Percentiles rank a stretch among this genome's conserved stretches.
Evolutionary conservation across 2,797 vertebrate species (phyloP).

Genomic region (Syncerus caffer): DNA sequence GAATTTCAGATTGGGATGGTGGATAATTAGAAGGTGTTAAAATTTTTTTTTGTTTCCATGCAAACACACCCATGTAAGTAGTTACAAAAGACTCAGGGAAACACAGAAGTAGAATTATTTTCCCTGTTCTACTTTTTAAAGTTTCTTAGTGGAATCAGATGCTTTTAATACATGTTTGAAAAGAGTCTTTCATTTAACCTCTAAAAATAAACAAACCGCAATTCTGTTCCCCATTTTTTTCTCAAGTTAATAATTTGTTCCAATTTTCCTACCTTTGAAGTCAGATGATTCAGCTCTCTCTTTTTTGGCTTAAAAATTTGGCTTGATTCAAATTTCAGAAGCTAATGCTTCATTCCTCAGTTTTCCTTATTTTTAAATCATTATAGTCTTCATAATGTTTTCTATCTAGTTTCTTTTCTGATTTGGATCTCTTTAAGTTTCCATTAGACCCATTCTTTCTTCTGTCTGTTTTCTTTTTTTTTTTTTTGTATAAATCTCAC

Average conservation of each 20-base stretch:
- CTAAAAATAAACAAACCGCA: slow-evolving; percentile 66
- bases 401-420: background rate
- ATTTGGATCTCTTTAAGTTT: slow-evolving; percentile 14
- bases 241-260: slow-evolving; percentile 66
- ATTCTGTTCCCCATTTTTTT: slow-evolving; percentile 35
- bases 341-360: background rate
- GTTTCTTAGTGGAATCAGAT: slow-evolving; percentile 59
- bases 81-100: slow-evolving; percentile 45
- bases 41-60: slow-evolving; percentile 37
- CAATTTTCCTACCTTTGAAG: slow-evolving; percentile 74
- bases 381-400: slow-evolving; percentile 33
- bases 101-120: slow-evolving; percentile 47
- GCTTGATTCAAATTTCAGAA: slow-evolving; percentile 48
- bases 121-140: slow-evolving; percentile 4
- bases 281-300: slow-evolving; percentile 37
- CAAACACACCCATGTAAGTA: slow-evolving; percentile 54
- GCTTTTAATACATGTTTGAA: slow-evolving; percentile 65
- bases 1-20: slow-evolving; percentile 32
- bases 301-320: slow-evolving; percentile 31
- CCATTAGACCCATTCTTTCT: background rate
- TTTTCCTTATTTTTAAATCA: slow-evolving; percentile 40
- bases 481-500: background rate
- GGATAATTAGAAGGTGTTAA: slow-evolving; percentile 1
- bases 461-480: background rate
- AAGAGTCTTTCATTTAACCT: slow-evolving; percentile 51